These are phyloP conservation scores for Tangara arthus DNA, from an alignment of 2,797 vertebrate species.

Conservation along the genomic window DNA sequence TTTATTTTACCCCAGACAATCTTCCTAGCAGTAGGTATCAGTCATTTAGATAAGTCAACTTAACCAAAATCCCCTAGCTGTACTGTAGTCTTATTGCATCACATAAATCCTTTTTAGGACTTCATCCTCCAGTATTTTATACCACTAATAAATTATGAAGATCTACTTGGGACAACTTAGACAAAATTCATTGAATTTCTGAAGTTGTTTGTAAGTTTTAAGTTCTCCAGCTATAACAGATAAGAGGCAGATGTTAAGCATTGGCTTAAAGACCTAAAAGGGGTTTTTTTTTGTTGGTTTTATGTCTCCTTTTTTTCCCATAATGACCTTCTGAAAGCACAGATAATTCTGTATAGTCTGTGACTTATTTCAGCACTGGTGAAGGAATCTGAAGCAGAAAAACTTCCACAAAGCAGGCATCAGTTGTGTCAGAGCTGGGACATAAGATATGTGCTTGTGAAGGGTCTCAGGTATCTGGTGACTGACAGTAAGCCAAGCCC, in stretches of 20 bases:
- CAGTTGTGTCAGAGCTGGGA: neutral
- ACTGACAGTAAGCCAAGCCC: neutral
- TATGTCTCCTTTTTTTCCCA: neutral
- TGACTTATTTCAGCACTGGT: neutral
- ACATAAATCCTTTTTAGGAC: neutral
- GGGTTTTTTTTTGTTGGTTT: neutral
- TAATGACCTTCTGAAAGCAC: neutral
- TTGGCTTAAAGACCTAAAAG: neutral
- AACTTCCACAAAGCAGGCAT: neutral
- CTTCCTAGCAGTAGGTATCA: neutral
- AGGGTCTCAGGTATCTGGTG: neutral
- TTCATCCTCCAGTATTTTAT: neutral
- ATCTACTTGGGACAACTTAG: neutral
- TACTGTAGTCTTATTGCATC: neutral
- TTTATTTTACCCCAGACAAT: neutral
- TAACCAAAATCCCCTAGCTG: neutral
- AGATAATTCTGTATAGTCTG: neutral
- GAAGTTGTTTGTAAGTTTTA: neutral
- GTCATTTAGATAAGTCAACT: neutral
- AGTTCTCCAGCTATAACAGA: neutral
- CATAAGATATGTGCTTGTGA: fast-evolving
- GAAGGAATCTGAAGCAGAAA: neutral
- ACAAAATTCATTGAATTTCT: neutral
- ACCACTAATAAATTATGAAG: neutral
- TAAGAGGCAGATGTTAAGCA: neutral